These are phyloP conservation scores for Scaptomyza tumidula DNA, from an alignment of 2,888 invertebrate species.

Conservation along the genomic window DNA sequence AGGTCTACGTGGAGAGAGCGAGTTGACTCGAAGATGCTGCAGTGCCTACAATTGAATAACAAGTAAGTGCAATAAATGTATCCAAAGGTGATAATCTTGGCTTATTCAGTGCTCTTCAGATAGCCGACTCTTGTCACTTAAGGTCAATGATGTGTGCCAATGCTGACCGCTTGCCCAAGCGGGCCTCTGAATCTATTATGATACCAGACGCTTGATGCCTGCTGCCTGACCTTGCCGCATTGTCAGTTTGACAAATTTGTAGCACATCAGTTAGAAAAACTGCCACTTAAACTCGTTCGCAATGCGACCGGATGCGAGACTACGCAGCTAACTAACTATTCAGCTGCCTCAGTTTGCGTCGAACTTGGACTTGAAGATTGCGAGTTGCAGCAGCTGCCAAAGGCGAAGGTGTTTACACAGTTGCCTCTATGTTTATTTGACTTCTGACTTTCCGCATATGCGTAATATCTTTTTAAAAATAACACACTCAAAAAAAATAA, in stretches of 20 bases:
- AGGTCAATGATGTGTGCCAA: slow-evolving; percentile 69
- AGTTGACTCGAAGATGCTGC: slow-evolving; percentile 29
- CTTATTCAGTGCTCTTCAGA: slow-evolving; percentile 71
- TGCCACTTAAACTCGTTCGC: slow-evolving; percentile 68
- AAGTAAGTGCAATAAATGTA: slow-evolving; percentile 71
- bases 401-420: slow-evolving; percentile 51
- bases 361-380: slow-evolving; percentile 33
- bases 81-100: slow-evolving; percentile 74
- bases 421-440: slow-evolving; percentile 35
- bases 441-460: slow-evolving; percentile 38
- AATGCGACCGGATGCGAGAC: slow-evolving; percentile 66
- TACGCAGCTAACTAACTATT: slow-evolving; percentile 22
- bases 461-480: slow-evolving; percentile 3
- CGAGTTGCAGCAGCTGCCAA: slow-evolving; percentile 15
- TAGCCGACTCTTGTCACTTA: slow-evolving; percentile 57
- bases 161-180: slow-evolving; percentile 56
- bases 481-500: slow-evolving; percentile 8
- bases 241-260: slow-evolving; percentile 79
- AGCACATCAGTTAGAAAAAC: slow-evolving; percentile 61
- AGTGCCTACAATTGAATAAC: slow-evolving; percentile 65
- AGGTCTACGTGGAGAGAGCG: slow-evolving; percentile 35
- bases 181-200: slow-evolving; percentile 32
- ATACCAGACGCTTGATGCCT: not conserved
- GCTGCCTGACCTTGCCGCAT: slow-evolving; percentile 67
- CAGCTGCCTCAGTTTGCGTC: slow-evolving; percentile 19